Percentiles rank a stretch among this genome's conserved stretches.
Conservation (phyloP, 1,140 invertebrate genomes). For the Lepidotrigona ventralis region DNA sequence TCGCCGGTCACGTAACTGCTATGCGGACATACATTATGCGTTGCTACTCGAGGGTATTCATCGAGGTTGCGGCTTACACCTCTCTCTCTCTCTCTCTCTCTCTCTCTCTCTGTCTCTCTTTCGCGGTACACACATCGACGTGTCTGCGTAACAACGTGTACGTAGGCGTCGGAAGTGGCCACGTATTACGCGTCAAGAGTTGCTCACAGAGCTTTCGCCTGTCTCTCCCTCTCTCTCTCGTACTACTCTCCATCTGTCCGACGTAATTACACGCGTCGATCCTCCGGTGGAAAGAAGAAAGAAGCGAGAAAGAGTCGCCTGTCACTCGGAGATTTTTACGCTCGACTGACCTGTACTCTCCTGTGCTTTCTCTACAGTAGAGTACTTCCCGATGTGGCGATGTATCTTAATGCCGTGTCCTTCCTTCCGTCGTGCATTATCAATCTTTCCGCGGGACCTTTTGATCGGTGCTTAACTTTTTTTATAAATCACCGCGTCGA, state of each 20-base stretch:
- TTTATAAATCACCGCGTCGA: neutral
- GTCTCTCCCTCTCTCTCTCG: neutral
- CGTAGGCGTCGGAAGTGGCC: constrained; percentile 18
- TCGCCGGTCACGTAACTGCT: constrained; percentile 63
- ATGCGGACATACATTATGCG: constrained; percentile 56
- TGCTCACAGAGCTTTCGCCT: neutral
- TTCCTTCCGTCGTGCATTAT: constrained; percentile 9
- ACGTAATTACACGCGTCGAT: neutral
- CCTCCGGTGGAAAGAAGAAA: too few relatives aligned
- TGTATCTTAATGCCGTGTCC: constrained; percentile 23
- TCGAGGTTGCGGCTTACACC: constrained; percentile 31
- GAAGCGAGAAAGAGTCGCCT: too few relatives aligned
- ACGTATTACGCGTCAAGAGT: neutral
- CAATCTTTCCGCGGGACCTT: constrained; percentile 25
- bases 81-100: neutral
- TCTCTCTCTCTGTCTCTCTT: too few relatives aligned
- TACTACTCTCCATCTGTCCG: neutral
- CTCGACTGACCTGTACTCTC: neutral
- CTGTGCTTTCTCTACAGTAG: too few relatives aligned
- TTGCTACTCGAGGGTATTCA: constrained; percentile 45
- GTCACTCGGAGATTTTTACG: neutral
- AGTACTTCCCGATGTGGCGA: neutral
- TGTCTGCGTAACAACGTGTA: constrained; percentile 4
- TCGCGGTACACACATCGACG: neutral
- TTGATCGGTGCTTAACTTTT: constrained; percentile 28